Conservation (phyloP, 2,888 invertebrate species). For the Quadriops clusia region DNA sequence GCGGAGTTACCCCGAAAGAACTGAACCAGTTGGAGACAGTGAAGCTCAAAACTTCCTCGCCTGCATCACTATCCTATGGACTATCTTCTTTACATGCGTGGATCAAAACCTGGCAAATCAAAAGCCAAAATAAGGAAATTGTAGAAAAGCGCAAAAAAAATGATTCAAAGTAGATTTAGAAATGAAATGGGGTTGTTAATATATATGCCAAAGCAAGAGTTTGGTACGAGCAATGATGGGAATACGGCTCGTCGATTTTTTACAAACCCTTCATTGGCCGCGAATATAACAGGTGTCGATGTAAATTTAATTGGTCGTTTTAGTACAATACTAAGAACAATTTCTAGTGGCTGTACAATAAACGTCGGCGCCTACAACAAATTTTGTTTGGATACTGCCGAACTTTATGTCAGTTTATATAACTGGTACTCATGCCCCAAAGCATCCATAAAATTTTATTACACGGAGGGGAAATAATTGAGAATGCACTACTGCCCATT, state of each 20-base stretch:
- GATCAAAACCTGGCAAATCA: conserved; percentile 2
- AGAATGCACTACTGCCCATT: conserved; percentile 6
- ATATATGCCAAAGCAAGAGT: conserved; percentile 3
- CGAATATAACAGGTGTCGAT: conserved; percentile 4
- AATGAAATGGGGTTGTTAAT: conserved; percentile 3
- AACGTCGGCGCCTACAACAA: not conserved
- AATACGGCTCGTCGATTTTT: conserved; percentile 4
- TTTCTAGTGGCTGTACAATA: conserved; percentile 1
- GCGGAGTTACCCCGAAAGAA: not conserved
- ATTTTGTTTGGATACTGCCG: conserved; percentile 1
- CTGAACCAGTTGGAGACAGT: not conserved
- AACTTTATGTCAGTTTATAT: not conserved
- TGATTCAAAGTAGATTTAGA: too few relatives aligned
- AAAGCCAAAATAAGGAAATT: not conserved
- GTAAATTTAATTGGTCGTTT: not conserved
- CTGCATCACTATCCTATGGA: not conserved
- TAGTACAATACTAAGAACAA: conserved; percentile 1
- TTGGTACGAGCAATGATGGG: too few relatives aligned
- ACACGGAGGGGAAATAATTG: conserved; percentile 7
- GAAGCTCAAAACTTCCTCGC: not conserved
- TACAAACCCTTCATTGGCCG: not conserved
- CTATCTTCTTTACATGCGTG: conserved; percentile 2
- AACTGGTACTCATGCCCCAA: conserved; percentile 5
- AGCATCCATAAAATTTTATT: conserved; percentile 9
- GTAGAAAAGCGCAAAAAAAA: conserved; percentile 2